A percentile compares a stretch with the other conserved stretches of the same genome.
Conservation (phyloP, 2,797 vertebrate genomes). For the Chelon auratus region DNA sequence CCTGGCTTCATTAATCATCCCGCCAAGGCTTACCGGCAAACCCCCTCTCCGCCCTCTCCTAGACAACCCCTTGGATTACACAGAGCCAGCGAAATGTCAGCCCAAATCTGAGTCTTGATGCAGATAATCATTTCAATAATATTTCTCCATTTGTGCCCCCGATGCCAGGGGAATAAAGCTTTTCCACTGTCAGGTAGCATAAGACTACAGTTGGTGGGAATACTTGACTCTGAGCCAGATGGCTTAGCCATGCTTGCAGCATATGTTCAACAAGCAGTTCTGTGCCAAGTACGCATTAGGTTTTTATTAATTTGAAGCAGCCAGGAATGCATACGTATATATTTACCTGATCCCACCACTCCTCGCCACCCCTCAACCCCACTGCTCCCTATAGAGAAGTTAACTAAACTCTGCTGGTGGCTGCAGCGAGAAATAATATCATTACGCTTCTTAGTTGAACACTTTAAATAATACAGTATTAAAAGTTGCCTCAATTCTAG, state of each 20-base stretch:
- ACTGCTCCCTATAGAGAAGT: slow-evolving; percentile 59
- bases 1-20: slow-evolving; percentile 99
- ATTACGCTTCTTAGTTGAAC: slow-evolving; percentile 7
- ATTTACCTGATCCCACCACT: slow-evolving; percentile 90
- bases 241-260: slow-evolving; percentile 98
- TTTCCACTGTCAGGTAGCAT: slow-evolving; percentile 99
- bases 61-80: slow-evolving; percentile 99
- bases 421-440: slow-evolving; percentile 60
- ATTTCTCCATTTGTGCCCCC: slow-evolving; percentile 99
- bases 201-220: slow-evolving; percentile 99
- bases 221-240: slow-evolving; percentile 99
- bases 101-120: slow-evolving; percentile 99
- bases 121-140: slow-evolving; percentile 99
- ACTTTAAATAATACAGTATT: slow-evolving; percentile 32
- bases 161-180: slow-evolving; percentile 99
- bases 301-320: slow-evolving; percentile 99
- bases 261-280: slow-evolving; percentile 99
- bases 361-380: slow-evolving; percentile 44
- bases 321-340: slow-evolving; percentile 93
- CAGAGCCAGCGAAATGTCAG: slow-evolving; percentile 99
- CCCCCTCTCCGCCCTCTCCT: slow-evolving; percentile 92
- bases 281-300: slow-evolving; percentile 90
- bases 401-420: slow-evolving; percentile 61
- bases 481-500: slow-evolving; percentile 27
- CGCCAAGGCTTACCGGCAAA: slow-evolving; percentile 95